Evolutionary conservation across 1,140 invertebrate species (phyloP).

Genomic region (Caenorhabditis remanei): DNA sequence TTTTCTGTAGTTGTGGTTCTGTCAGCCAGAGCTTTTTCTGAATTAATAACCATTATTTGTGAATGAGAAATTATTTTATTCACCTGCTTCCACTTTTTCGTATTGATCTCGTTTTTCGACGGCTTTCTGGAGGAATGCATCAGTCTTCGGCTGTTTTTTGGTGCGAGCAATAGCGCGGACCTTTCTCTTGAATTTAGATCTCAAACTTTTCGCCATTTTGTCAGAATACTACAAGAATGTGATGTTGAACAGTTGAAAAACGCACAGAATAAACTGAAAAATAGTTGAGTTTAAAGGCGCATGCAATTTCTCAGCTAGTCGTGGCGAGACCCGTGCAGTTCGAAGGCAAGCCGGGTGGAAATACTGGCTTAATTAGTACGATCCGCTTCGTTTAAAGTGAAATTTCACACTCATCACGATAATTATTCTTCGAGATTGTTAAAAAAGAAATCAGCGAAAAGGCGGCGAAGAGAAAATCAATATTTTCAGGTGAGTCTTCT

Average conservation of each 20-base stretch:
- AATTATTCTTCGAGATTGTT: background rate
- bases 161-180: slow-evolving; percentile 55
- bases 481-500: slow-evolving; percentile 37
- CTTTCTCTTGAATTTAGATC: slow-evolving; percentile 65
- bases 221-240: slow-evolving; percentile 33
- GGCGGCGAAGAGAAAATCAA: background rate
- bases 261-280: background rate
- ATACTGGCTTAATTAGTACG: slow-evolving; percentile 51
- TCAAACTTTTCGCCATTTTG: slow-evolving; percentile 63
- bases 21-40: slow-evolving; percentile 8
- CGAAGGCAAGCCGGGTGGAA: slow-evolving; percentile 45
- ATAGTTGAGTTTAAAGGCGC: slow-evolving; percentile 24
- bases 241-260: background rate
- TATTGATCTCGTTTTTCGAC: slow-evolving; percentile 52
- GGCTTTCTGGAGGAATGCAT: slow-evolving; percentile 31
- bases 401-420: background rate
- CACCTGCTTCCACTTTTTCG: slow-evolving; percentile 50
- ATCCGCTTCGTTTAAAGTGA: background rate
- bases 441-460: background rate
- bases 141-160: slow-evolving; percentile 59
- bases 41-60: background rate
- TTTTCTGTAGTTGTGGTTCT: background rate
- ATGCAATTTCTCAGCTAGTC: background rate
- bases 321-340: slow-evolving; percentile 44
- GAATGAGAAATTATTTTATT: background rate